A percentile compares a stretch with the other conserved stretches of the same genome.
Conservation (phyloP, 2,888 invertebrate species). For the Penaeus monodon region DNA sequence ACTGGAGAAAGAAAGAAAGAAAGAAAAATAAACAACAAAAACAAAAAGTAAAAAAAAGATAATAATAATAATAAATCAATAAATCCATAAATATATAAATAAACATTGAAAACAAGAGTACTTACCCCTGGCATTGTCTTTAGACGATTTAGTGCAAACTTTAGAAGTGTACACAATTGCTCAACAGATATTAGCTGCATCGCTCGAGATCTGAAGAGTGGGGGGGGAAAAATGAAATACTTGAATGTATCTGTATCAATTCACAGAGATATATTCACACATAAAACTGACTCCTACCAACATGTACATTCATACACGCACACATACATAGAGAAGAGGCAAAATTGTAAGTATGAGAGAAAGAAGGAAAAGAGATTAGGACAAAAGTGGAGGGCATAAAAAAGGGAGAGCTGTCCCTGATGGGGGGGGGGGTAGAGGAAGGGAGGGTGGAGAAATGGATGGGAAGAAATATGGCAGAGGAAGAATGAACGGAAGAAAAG, state of each 20-base stretch:
- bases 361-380: too few relatives aligned
- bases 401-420: too few relatives aligned
- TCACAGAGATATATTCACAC: neutral
- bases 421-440: too few relatives aligned
- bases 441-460: neutral
- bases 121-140: constrained; percentile 83
- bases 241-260: neutral
- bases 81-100: neutral
- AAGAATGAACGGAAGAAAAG: too few relatives aligned
- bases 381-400: too few relatives aligned
- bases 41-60: neutral
- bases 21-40: too few relatives aligned
- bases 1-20: too few relatives aligned
- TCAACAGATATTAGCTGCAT: constrained; percentile 82
- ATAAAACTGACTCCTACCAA: neutral
- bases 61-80: constrained; percentile 37
- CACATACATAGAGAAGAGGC: neutral
- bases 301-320: constrained; percentile 28
- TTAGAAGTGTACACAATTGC: constrained; percentile 82
- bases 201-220: constrained; percentile 73
- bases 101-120: neutral
- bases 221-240: constrained; percentile 66
- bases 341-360: too few relatives aligned
- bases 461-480: too few relatives aligned
- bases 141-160: constrained; percentile 85